Conservation (phyloP, 2,113 vertebrate genomes). For the Machaerirhynchus nigripectus region DNA sequence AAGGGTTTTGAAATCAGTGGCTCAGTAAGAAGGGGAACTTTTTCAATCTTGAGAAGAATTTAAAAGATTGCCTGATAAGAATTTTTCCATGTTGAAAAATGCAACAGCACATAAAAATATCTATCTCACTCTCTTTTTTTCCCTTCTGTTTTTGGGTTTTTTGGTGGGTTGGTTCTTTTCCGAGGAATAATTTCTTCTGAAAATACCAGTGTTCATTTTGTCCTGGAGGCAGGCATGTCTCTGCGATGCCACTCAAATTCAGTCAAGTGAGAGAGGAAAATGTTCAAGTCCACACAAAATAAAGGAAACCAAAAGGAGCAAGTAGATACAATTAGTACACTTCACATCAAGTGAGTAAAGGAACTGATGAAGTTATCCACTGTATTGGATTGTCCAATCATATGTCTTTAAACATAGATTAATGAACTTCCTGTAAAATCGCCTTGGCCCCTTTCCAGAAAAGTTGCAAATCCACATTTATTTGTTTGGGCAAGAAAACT, state of each 20-base stretch:
- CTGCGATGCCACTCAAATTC: neutral
- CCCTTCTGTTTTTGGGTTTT: no score
- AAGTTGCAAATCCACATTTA: neutral
- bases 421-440: neutral
- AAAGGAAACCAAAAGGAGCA: neutral
- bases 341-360: neutral
- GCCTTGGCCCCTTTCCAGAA: neutral
- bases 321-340: neutral
- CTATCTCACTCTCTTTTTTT: neutral
- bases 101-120: neutral
- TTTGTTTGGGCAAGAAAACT: constrained; percentile 3
- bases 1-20: neutral
- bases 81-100: neutral
- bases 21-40: neutral
- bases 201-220: neutral
- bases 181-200: neutral
- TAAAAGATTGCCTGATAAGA: neutral
- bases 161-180: neutral
- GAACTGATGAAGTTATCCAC: neutral
- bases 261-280: neutral
- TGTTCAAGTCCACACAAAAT: neutral
- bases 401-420: neutral
- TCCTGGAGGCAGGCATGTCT: neutral
- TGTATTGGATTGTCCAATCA: neutral
- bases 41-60: neutral